Evolutionary conservation across 2,888 invertebrate genomes (phyloP), one percentile per base, ranked within the genome.

Genomic region (Lepidochitona cinerea): DNA sequence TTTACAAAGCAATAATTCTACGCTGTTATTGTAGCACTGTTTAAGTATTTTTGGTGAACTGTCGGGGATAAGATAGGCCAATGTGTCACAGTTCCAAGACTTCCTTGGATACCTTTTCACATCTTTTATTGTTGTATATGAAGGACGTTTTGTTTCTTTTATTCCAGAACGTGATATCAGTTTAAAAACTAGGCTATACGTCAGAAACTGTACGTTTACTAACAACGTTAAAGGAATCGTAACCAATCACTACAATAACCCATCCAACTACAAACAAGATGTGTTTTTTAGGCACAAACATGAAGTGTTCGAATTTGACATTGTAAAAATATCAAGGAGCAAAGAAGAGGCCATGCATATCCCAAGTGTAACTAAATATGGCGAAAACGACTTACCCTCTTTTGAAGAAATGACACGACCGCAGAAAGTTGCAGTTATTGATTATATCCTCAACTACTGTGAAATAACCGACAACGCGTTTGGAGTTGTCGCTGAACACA

Each of bases 391-490:
- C 77, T 84, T 89, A 65, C 90, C 90, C 6, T 86, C 88, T 0
- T 85, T 83, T 64, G 88, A 88, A 67, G 90, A 89, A 72, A 85
- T 90, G 79, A 89, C 89, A 77, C 93, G 94, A 3, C 90, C 91
- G 1, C 95, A 96, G 76, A 96, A 97, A 87, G 93, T 98, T 69
- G 96, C 97, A 0, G 96, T 97, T 92, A 95, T 98, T 67, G 95
- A 95, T 0, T 94, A 98, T 79, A 96, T 96, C 92, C 93, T 99
- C 1, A 97, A 97, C 84, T 94, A 94, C 81, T 95, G 95, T 69
- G 92, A 95, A 74, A 95, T 99, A 52, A 94, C 94, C 0, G 95
- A 96, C 84, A 99, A 99, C 89, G 95, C 95, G 0, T 94, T 93
- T 88, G 91, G 91, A 2, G 97, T 98, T 18, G 94, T 98, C 77